phyloP scores from a whole-genome alignment of 1,140 invertebrate species.

The Stegodyphus dumicola region DNA sequence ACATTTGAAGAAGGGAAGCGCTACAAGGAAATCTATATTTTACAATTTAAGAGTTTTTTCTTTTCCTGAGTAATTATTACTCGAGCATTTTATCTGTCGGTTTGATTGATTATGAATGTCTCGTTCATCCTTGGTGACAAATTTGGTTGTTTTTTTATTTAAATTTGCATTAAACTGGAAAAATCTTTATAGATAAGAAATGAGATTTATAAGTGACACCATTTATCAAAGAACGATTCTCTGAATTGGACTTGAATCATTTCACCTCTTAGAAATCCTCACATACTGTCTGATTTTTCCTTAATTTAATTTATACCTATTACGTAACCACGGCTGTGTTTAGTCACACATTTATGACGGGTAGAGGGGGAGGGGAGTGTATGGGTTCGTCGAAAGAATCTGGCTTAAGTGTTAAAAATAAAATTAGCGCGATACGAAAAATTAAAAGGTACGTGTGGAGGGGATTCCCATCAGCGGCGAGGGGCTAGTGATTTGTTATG shows the following conservation, averaged over 20 bases:
- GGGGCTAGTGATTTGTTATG: conserved; percentile 27
- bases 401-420: conserved; percentile 37
- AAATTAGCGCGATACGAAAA: conserved; percentile 22
- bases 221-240: too few species aligned
- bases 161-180: too few species aligned
- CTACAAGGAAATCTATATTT: too few species aligned
- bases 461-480: conserved; percentile 11
- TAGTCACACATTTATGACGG: neutral
- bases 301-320: conserved; percentile 23
- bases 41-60: too few species aligned
- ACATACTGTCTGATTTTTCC: neutral
- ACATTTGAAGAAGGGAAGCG: too few species aligned
- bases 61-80: too few species aligned
- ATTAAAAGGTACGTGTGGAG: conserved; percentile 36
- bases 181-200: too few species aligned
- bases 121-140: too few species aligned
- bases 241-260: neutral
- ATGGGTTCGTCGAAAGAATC: neutral
- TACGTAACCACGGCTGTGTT: neutral
- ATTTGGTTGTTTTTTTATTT: too few species aligned
- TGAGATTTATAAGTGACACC: too few species aligned
- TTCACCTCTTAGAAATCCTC: neutral
- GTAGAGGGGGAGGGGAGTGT: neutral
- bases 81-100: too few species aligned
- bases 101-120: too few species aligned